Evolutionary conservation across 2,888 invertebrate genomes (phyloP).

Genomic region (Brachyopa scutellaris): DNA sequence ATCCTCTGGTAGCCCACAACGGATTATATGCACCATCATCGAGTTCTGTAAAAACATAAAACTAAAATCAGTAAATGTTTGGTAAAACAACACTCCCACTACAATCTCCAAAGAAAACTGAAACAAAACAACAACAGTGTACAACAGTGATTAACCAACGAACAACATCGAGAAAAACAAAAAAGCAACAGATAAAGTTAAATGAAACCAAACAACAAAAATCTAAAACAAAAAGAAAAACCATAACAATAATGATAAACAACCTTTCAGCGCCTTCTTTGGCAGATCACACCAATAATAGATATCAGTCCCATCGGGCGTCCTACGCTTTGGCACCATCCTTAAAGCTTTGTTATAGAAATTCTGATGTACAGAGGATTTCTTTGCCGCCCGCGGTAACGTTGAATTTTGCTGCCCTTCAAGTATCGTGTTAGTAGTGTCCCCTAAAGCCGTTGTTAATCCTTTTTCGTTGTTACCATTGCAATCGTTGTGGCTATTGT

Average conservation of each 20-base stretch:
- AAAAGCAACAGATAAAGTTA: conserved; percentile 38
- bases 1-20: conserved; percentile 96
- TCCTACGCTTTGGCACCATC: conserved; percentile 88
- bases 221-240: conserved; percentile 11
- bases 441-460: conserved; percentile 72
- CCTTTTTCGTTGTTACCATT: conserved; percentile 77
- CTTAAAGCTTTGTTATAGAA: conserved; percentile 79
- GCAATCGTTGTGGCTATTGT: conserved; percentile 76
- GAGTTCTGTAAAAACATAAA: conserved; percentile 85
- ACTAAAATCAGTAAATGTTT: neutral
- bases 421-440: neutral
- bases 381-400: conserved; percentile 77
- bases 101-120: neutral
- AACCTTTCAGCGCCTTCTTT: conserved; percentile 84
- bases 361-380: conserved; percentile 76
- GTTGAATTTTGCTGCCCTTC: conserved; percentile 60
- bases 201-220: conserved; percentile 20
- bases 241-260: conserved; percentile 19
- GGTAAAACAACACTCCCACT: neutral
- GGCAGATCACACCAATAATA: conserved; percentile 94
- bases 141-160: conserved; percentile 56
- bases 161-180: conserved; percentile 53
- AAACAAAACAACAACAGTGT: conserved; percentile 53
- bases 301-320: conserved; percentile 92
- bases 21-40: conserved; percentile 97